phyloP scores from a whole-genome alignment of 2,888 invertebrate species.

The Dryobota labecula region DNA sequence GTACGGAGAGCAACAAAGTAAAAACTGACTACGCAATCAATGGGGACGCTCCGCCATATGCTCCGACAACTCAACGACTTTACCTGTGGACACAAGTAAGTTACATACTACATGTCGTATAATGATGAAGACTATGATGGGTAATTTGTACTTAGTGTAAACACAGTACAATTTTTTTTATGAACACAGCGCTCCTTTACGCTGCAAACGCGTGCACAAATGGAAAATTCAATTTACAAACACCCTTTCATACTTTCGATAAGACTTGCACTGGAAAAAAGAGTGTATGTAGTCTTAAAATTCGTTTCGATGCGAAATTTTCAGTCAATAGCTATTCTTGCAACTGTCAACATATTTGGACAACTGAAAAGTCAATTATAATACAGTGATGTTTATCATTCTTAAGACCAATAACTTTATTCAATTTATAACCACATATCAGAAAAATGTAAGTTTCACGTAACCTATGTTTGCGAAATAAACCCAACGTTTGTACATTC shows the following conservation, averaged over 20 bases:
- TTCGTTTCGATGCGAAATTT: slow-evolving; percentile 53
- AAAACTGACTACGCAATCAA: slow-evolving; percentile 87
- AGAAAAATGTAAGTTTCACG: slow-evolving; percentile 47
- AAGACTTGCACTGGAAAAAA: slow-evolving; percentile 40
- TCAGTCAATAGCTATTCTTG: slow-evolving; percentile 50
- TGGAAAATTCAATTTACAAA: slow-evolving; percentile 51
- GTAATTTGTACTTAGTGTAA: background rate
- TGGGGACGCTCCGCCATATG: slow-evolving; percentile 85
- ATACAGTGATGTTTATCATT: slow-evolving; percentile 38
- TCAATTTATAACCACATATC: slow-evolving; percentile 28
- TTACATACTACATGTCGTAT: slow-evolving; percentile 20
- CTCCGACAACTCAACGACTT: slow-evolving; percentile 89
- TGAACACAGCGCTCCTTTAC: slow-evolving; percentile 48
- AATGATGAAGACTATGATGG: background rate
- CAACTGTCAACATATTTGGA: slow-evolving; percentile 9
- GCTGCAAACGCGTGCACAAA: slow-evolving; percentile 54
- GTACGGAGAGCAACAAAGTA: slow-evolving; percentile 90
- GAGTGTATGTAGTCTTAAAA: slow-evolving; percentile 38
- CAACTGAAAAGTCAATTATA: slow-evolving; percentile 6
- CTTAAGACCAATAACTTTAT: background rate
- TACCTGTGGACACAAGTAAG: slow-evolving; percentile 87
- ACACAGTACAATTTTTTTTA: slow-evolving; percentile 12
- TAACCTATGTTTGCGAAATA: slow-evolving; percentile 37
- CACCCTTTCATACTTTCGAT: slow-evolving; percentile 40
- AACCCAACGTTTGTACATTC: slow-evolving; percentile 45